Evolutionary conservation across 2,797 vertebrate genomes (phyloP).

Genomic region (Novumbra hubbsi): DNA sequence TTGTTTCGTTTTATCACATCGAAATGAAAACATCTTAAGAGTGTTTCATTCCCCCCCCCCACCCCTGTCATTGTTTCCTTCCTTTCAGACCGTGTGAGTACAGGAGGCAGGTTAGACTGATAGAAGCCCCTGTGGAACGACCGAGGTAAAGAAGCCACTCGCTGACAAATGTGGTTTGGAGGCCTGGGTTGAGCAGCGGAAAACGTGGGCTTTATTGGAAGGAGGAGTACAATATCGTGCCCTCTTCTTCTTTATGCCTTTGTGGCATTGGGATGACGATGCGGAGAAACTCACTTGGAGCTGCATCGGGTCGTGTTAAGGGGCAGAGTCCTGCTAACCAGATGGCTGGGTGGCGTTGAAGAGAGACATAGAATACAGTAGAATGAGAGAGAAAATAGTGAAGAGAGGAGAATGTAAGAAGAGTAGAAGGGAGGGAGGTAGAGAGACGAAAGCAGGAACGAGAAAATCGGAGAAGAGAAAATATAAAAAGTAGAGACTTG

Average conservation of each 20-base stretch:
- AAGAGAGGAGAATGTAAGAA: too few relatives aligned
- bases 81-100: conserved; percentile 52
- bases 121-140: conserved; percentile 59
- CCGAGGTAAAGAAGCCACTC: conserved; percentile 65
- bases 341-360: conserved; percentile 61
- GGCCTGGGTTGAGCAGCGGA: conserved; percentile 67
- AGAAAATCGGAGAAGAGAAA: too few relatives aligned
- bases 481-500: conserved; percentile 54
- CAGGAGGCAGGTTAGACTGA: conserved; percentile 52
- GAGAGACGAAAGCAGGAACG: too few relatives aligned
- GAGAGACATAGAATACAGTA: conserved; percentile 57
- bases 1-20: conserved; percentile 27
- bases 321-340: conserved; percentile 69
- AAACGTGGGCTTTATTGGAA: conserved; percentile 74
- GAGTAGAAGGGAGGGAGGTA: too few relatives aligned
- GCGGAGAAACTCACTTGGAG: conserved; percentile 40
- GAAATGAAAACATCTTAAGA: conserved; percentile 30
- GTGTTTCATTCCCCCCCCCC: background rate
- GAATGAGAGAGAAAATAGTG: conserved; percentile 59
- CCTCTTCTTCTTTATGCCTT: conserved; percentile 61
- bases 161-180: conserved; percentile 74
- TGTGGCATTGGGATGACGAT: conserved; percentile 63
- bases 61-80: conserved; percentile 38
- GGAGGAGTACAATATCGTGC: conserved; percentile 67
- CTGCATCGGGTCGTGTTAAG: conserved; percentile 67